Conservation (phyloP, 2,113 vertebrate genomes). For the Aleadryas rufinucha region DNA sequence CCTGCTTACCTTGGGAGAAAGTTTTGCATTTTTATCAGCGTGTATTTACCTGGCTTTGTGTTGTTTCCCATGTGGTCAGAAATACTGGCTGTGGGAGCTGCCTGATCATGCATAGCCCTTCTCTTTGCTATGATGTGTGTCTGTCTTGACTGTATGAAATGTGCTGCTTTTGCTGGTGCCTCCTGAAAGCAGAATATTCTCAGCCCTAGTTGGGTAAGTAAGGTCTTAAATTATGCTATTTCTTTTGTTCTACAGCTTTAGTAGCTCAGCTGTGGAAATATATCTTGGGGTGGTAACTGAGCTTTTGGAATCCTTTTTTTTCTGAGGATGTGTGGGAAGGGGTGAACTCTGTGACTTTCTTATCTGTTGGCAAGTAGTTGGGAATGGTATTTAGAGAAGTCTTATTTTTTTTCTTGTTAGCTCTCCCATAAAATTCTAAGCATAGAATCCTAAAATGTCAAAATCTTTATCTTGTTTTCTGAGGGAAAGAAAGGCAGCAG, state of each 20-base stretch:
- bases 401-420: not conserved
- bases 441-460: not conserved
- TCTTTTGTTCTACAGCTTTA: not conserved
- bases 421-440: not conserved
- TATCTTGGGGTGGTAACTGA: not conserved
- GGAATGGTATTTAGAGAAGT: not conserved
- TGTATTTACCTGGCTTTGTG: fast-evolving
- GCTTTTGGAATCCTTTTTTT: not conserved
- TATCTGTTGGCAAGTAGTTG: not conserved
- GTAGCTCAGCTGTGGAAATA: not conserved
- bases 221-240: not conserved
- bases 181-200: not conserved
- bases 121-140: not conserved
- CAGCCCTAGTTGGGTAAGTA: not conserved
- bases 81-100: not conserved
- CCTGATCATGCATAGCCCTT: fast-evolving
- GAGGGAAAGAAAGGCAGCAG: not conserved
- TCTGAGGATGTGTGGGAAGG: not conserved
- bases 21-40: fast-evolving
- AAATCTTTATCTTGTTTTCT: not conserved
- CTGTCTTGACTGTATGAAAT: not conserved
- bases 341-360: not conserved
- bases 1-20: not conserved
- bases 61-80: not conserved
- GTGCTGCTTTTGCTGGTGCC: not conserved